Evolutionary conservation across 2,797 vertebrate genomes (phyloP).

Genomic region (Molossus molossus): DNA sequence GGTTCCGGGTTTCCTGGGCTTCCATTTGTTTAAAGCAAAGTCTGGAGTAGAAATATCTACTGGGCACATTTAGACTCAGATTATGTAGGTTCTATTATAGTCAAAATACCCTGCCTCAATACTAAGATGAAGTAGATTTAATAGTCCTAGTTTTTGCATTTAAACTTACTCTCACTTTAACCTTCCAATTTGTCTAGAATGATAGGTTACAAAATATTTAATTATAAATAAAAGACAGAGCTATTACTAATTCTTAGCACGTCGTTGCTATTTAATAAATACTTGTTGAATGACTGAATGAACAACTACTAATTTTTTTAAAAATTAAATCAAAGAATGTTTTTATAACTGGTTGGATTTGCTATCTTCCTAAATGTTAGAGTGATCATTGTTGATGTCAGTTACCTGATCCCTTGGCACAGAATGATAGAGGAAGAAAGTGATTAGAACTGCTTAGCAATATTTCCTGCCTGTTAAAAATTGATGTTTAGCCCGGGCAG

Average conservation of each 20-base stretch:
- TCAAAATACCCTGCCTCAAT: conserved; percentile 35
- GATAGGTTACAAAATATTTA: not conserved
- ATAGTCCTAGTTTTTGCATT: not conserved
- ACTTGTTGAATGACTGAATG: not conserved
- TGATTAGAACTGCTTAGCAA: conserved; percentile 4
- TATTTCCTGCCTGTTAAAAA: not conserved
- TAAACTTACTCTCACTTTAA: not conserved
- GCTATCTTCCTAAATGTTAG: not conserved
- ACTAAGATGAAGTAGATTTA: not conserved
- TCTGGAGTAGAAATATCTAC: not conserved
- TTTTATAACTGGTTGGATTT: conserved; percentile 28
- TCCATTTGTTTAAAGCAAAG: conserved; percentile 52
- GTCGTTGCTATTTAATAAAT: conserved; percentile 14
- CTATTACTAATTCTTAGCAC: not conserved
- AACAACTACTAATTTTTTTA: not conserved
- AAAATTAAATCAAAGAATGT: not conserved
- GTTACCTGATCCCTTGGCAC: not conserved
- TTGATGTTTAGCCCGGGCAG: not conserved
- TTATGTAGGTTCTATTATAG: not conserved
- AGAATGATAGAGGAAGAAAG: not conserved
- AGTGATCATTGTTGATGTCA: not conserved
- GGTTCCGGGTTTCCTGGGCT: conserved; percentile 29
- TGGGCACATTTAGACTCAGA: conserved; percentile 11
- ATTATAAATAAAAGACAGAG: not conserved
- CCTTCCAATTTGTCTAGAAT: not conserved